Conservation (phyloP, 1,140 invertebrate genomes). For the Cepaea nemoralis region DNA sequence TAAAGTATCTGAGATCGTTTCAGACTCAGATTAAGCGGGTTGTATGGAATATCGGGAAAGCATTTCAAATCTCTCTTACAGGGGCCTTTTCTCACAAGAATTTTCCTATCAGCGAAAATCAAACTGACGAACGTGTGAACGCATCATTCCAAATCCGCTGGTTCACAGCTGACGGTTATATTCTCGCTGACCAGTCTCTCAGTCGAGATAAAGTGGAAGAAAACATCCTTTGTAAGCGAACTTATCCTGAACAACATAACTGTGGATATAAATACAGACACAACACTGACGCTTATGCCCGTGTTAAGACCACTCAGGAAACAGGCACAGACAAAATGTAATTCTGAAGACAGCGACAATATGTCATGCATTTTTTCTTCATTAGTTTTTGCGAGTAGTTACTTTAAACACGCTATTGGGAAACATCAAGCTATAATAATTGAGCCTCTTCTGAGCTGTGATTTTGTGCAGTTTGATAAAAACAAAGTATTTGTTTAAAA, state of each 20-base stretch:
- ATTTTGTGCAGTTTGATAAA: neutral
- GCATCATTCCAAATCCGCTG: neutral
- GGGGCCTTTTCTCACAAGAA: too few relatives aligned
- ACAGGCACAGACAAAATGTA: neutral
- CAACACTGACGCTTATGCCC: neutral
- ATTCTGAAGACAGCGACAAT: neutral
- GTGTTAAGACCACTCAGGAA: neutral
- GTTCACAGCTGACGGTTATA: neutral
- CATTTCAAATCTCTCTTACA: neutral
- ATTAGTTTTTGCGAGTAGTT: neutral
- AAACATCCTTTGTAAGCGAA: neutral
- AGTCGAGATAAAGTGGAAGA: slow-evolving; percentile 3
- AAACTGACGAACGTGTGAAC: neutral
- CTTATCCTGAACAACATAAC: neutral
- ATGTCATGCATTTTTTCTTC: neutral
- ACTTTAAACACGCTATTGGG: neutral
- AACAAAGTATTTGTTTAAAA: neutral
- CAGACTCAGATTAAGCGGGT: neutral
- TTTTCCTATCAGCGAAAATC: neutral
- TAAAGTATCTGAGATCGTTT: neutral
- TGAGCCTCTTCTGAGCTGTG: neutral
- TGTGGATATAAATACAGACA: neutral
- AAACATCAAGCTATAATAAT: neutral
- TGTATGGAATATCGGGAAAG: neutral
- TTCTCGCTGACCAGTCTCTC: neutral